Base-by-base conservation (phyloP, 53 echinoderm and acorn worm genomes). In the Holothuria leucospilota region DNA sequence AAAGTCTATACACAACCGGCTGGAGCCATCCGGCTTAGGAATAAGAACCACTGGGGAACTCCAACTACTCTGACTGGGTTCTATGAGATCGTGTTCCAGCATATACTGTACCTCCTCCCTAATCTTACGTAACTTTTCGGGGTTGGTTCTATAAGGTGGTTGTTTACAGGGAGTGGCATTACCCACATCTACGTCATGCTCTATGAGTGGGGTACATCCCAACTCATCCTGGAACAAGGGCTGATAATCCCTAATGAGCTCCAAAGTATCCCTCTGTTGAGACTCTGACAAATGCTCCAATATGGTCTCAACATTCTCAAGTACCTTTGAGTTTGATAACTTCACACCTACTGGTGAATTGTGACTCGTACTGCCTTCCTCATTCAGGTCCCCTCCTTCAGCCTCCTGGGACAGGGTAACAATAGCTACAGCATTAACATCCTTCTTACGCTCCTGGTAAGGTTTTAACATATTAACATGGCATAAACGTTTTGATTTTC, bases 401-500 rank as follows among this genome's bases (percentile, higher is more conserved):
- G 4, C 4, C 40, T 40, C 40, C 7, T 40, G 4, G 4, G 40
- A 40, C 40, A 40, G 40, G 40, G 40, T 40, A 40, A 40, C 40
- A 4, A 40, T 40, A 5, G 40, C 40, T 40, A 40, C 7, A 40
- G 7, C 40, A 40, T 7, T 40, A 40, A 5, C 7, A 5, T 40
- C 7, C 40, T 40, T 40, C 40, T 40, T 7, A 40, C 40, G 40
- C 40, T 40, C 40, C 40, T 9, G 20, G 21, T 74, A 74, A 39
- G 46, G 42, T 40, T 74, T 74, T 18, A 74, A 24, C 74, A 73
- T 73, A 46, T 73, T 40, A 42, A 74, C 20, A 40, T 74, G 74
- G 21, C 74, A 74, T 5, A 74, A 15, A 39, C 74, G 74, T 13
- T 16, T 74, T 20, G 74, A 16, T 40, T 74, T 74, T 40, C 74